Base-by-base conservation (phyloP, 2,888 invertebrate species). In the Phortica okadai region DNA sequence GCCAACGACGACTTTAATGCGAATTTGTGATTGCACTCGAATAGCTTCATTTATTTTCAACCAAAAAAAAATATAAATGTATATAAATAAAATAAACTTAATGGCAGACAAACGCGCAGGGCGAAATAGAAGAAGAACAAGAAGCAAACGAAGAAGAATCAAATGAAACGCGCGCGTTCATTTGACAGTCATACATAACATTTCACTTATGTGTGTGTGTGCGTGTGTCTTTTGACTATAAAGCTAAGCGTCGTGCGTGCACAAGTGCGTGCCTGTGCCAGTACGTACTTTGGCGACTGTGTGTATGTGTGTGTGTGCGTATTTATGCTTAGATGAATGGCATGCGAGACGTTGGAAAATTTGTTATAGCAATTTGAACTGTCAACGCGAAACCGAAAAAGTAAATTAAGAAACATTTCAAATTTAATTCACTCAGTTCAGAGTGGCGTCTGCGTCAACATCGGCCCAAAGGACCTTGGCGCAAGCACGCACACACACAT, bases 341-440 rank as follows among this genome's bases (percentile, higher is more conserved):
- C 89, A 81, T 81, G 82, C 87, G 88, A 83, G 82, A 82, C 87
- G 86, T 82, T 86, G 82, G 85, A 81, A 85, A 85, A 85, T 85
- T 85, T 85, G 85, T 85, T 85, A 83, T 88, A 88, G 85, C 88
- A 85, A 85, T 85, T 85, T 88, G 82, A 88, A 85, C 86, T 85
- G 85, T 85, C 85, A 85, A 85, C 88, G 84, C 81, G 81, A 85
- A 85, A 85, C 85, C 85, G 84, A 88, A 85, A 85, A 88, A 85
- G 85, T 85, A 85, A 88, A 85, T 88, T 88, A 85, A 88, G 88
- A 85, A 85, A 85, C 85, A 85, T 85, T 85, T 83, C 82, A 85
- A 88, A 85, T 85, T 85, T 88, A 85, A 85, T 85, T 85, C 85
- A 85, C 88, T 84, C 33, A 33, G 33, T 33, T 33, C 81, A 78